Evolutionary conservation across 2,888 invertebrate genomes (phyloP).

Genomic region (Agrotis puta): DNA sequence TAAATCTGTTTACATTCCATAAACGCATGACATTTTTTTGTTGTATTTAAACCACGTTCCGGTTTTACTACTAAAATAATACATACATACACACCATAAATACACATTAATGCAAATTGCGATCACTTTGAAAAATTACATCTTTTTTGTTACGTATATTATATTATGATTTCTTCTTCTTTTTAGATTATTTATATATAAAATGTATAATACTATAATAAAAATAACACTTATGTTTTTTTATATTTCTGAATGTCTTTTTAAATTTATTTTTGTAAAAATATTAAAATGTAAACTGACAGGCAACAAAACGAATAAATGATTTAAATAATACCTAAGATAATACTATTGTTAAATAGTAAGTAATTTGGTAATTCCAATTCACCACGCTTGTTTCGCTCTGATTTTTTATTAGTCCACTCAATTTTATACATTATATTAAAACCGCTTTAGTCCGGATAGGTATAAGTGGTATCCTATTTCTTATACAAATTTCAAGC

Average conservation of each 20-base stretch:
- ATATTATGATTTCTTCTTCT: no score
- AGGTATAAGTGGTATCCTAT: neutral
- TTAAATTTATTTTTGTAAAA: no score
- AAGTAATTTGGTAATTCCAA: constrained; percentile 9
- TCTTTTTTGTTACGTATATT: no score
- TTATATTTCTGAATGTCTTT: no score
- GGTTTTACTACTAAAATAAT: constrained; percentile 6
- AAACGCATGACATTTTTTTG: neutral
- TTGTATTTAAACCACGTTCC: constrained; percentile 9
- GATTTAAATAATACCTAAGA: neutral
- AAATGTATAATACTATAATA: no score
- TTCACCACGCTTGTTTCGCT: neutral
- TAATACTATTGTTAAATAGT: neutral
- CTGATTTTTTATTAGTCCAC: constrained; percentile 8
- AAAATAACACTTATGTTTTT: no score
- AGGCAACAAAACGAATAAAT: no score
- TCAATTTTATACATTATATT: neutral
- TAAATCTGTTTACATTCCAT: neutral
- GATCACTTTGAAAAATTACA: no score
- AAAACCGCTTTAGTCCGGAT: neutral
- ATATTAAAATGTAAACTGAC: no score
- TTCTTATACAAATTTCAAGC: neutral
- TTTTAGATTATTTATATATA: no score
- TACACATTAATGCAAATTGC: no score
- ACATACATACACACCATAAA: no score